A percentile compares a stretch with the other conserved stretches of the same genome.
phyloP scores from a whole-genome alignment of 2,113 vertebrate genomes.

The Podiceps cristatus region DNA sequence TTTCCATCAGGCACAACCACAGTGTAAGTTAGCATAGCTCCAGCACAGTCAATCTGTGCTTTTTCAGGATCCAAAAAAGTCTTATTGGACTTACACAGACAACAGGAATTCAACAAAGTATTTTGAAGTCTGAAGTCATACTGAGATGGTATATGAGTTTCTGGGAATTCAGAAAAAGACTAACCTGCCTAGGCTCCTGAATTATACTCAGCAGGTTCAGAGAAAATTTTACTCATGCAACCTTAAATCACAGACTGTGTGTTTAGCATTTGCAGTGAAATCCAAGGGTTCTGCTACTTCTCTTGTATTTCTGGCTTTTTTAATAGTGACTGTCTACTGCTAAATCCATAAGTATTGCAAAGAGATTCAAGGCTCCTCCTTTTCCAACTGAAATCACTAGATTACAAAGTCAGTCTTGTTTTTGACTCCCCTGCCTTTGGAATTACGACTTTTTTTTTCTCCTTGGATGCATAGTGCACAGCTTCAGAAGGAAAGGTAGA shows the following conservation, averaged over 20 bases:
- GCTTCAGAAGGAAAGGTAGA: not conserved
- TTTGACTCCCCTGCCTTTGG: not conserved
- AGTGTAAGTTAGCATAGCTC: not conserved
- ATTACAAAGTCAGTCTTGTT: not conserved
- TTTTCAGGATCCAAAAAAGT: not conserved
- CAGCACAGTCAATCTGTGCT: not conserved
- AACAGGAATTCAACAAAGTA: not conserved
- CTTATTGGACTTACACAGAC: not conserved
- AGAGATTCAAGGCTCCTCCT: not conserved
- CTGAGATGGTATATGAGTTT: not conserved
- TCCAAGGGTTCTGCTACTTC: not conserved
- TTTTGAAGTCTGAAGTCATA: not conserved
- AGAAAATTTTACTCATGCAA: not conserved
- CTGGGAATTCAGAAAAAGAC: not conserved
- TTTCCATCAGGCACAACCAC: not conserved
- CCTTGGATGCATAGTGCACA: accelerated
- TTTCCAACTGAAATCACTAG: not conserved
- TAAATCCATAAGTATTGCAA: not conserved
- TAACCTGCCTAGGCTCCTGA: not conserved
- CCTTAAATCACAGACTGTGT: not conserved
- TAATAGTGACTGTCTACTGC: not conserved
- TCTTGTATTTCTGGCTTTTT: not conserved
- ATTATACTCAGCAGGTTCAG: not conserved
- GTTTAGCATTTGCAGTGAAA: not conserved
- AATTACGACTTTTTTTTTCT: not conserved